Evolutionary conservation across 2,888 invertebrate species (phyloP).

Genomic region (Caenorhabditis sp.): DNA sequence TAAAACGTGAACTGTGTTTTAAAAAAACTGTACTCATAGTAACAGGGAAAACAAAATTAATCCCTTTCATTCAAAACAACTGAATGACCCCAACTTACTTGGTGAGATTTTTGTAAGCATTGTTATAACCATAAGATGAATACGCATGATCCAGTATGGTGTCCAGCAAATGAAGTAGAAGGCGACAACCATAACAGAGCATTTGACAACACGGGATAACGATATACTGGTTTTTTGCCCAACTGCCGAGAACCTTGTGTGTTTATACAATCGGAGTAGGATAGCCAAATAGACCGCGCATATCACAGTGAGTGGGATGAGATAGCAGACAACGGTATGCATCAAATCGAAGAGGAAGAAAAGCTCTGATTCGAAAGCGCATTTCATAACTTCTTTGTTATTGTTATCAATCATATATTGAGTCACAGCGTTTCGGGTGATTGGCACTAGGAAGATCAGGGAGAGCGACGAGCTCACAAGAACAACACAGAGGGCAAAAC

Average conservation of each 20-base stretch:
- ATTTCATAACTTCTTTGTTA: constrained; percentile 46
- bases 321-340: constrained; percentile 60
- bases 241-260: constrained; percentile 51
- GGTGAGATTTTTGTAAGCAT: background rate
- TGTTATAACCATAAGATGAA: constrained; percentile 25
- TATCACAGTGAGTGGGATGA: constrained; percentile 63
- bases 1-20: too few species aligned
- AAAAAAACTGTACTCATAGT: too few species aligned
- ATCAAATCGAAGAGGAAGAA: constrained; percentile 50
- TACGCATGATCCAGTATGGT: constrained; percentile 66
- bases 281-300: constrained; percentile 66
- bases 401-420: constrained; percentile 37
- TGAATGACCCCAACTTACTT: constrained; percentile 5
- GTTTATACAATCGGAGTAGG: constrained; percentile 51
- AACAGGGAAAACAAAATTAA: too few species aligned
- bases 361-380: constrained; percentile 38
- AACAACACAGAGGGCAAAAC: constrained; percentile 59
- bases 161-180: constrained; percentile 71
- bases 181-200: constrained; percentile 70
- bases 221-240: constrained; percentile 64
- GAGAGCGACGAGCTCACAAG: constrained; percentile 54
- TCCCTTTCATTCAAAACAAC: background rate
- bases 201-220: constrained; percentile 64
- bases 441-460: constrained; percentile 62
- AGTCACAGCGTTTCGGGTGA: constrained; percentile 38